These are phyloP conservation scores for Thymallus thymallus DNA, from an alignment of 2,113 vertebrate genomes.

Conservation along the genomic window DNA sequence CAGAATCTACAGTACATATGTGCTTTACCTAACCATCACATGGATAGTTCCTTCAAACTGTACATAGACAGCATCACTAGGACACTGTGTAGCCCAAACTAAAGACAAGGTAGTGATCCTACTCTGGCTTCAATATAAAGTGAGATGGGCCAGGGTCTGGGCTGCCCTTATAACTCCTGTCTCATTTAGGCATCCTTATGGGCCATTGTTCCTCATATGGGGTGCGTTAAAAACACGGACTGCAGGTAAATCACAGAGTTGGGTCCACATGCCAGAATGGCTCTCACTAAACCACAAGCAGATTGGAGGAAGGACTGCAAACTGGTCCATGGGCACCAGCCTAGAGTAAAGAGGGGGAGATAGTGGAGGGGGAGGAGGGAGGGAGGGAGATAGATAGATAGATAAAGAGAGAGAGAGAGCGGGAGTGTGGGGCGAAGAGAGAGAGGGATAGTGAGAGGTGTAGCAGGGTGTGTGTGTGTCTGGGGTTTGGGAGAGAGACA, in stretches of 20 bases:
- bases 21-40: background rate
- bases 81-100: too few relatives aligned
- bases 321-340: too few relatives aligned
- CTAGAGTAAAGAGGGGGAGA: conserved; percentile 20
- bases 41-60: background rate
- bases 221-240: conserved; percentile 83
- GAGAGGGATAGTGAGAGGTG: conserved; percentile 42
- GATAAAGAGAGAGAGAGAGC: background rate
- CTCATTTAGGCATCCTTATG: conserved; percentile 79
- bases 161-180: conserved; percentile 74
- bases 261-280: conserved; percentile 62
- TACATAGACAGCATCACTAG: too few relatives aligned
- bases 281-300: conserved; percentile 79
- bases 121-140: conserved; percentile 26
- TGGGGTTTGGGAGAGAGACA: conserved; percentile 62
- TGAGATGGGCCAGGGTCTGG: conserved; percentile 40
- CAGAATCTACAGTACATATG: too few relatives aligned
- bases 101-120: too few relatives aligned
- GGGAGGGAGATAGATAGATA: background rate
- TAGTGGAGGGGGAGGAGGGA: conserved; percentile 24
- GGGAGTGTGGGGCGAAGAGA: conserved; percentile 45
- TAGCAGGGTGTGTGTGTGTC: conserved; percentile 60
- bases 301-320: conserved; percentile 63
- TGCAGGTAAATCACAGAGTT: conserved; percentile 80
- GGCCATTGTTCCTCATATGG: conserved; percentile 87